Evolutionary conservation across 2,888 invertebrate genomes (phyloP).

Genomic region (Aromia moschata): DNA sequence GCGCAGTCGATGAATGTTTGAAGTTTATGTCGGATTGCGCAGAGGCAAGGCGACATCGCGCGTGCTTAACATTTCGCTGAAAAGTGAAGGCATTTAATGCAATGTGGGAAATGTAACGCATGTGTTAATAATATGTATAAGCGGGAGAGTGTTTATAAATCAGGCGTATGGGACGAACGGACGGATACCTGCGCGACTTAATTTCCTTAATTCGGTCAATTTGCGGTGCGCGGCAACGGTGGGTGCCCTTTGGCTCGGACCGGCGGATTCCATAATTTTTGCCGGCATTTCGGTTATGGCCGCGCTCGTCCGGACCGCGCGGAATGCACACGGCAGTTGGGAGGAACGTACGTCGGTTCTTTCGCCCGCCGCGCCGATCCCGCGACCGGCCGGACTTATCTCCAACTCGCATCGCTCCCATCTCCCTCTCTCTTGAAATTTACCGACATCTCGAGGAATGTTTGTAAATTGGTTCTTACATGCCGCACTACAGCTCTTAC

Average conservation of each 20-base stretch:
- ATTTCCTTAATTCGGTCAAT: constrained; percentile 23
- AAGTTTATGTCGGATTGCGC: not conserved
- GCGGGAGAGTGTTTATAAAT: constrained; percentile 17
- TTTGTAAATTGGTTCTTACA: constrained; percentile 61
- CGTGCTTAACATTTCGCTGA: constrained; percentile 33
- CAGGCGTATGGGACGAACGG: constrained; percentile 19
- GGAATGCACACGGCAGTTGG: constrained; percentile 31
- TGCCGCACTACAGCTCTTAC: constrained; percentile 52
- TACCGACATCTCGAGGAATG: constrained; percentile 56
- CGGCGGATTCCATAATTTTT: constrained; percentile 30
- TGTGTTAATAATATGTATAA: constrained; percentile 26
- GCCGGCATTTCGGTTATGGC: constrained; percentile 35
- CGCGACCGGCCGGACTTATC: constrained; percentile 39
- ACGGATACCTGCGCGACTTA: constrained; percentile 18
- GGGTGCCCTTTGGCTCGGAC: constrained; percentile 2
- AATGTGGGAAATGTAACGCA: constrained; percentile 30
- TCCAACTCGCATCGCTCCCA: constrained; percentile 37
- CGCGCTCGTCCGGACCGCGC: constrained; percentile 29
- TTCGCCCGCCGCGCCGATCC: constrained; percentile 19
- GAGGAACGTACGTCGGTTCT: constrained; percentile 40
- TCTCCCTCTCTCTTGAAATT: constrained; percentile 50
- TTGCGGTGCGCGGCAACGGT: constrained; percentile 28
- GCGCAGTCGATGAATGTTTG: not conserved
- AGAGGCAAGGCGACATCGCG: constrained; percentile 7
- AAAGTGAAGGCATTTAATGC: constrained; percentile 33